Evolutionary conservation across 2,888 invertebrate genomes (phyloP).

Genomic region (Stomorhina lunata): DNA sequence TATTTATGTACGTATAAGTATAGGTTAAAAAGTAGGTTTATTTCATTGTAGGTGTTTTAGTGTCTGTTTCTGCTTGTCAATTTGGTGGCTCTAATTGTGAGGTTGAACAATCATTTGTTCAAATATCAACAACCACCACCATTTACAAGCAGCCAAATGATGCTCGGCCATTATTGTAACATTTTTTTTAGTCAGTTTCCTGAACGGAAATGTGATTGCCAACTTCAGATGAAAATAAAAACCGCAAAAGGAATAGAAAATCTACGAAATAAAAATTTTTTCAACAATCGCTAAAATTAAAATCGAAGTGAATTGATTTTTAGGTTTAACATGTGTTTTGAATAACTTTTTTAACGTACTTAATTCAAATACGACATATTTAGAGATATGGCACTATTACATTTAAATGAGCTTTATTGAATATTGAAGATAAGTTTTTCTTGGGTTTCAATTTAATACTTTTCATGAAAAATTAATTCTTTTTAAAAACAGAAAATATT

Average conservation of each 20-base stretch:
- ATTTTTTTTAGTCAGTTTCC: background rate
- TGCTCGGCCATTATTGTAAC: constrained; percentile 52
- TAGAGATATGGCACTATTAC: too few relatives aligned
- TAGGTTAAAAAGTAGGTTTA: too few relatives aligned
- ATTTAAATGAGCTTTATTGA: too few relatives aligned
- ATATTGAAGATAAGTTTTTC: too few relatives aligned
- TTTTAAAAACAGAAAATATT: too few relatives aligned
- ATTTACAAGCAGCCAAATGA: constrained; percentile 18
- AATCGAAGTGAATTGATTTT: too few relatives aligned
- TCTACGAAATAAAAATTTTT: constrained; percentile 39
- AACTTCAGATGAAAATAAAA: background rate
- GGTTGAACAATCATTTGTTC: constrained; percentile 73
- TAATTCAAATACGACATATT: too few relatives aligned
- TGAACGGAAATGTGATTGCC: background rate
- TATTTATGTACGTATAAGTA: background rate
- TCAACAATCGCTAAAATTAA: too few relatives aligned
- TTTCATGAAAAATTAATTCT: too few relatives aligned
- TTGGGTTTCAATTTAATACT: too few relatives aligned
- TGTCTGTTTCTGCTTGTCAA: constrained; percentile 2
- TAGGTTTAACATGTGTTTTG: too few relatives aligned
- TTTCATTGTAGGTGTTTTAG: background rate
- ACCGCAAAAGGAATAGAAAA: background rate
- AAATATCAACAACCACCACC: constrained; percentile 78
- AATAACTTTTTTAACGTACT: too few relatives aligned
- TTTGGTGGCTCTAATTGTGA: constrained; percentile 49